Evolutionary conservation across 1,140 invertebrate genomes (phyloP).

Genomic region (Eulimnadia texana): DNA sequence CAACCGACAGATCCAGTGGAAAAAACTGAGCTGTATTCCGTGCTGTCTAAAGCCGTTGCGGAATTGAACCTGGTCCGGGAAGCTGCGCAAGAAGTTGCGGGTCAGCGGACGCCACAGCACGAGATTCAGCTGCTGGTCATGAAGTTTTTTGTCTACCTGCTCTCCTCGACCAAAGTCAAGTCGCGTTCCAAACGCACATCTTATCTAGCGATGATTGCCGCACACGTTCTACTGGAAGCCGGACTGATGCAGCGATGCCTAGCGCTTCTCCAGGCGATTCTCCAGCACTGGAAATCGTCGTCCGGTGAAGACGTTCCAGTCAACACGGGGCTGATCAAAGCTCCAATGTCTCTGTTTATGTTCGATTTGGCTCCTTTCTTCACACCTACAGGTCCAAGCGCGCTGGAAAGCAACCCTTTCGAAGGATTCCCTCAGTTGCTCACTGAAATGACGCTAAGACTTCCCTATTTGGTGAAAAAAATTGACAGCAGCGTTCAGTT

Average conservation of each 20-base stretch:
- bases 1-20: constrained; percentile 70
- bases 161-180: constrained; percentile 55
- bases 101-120: constrained; percentile 42
- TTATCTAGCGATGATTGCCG: constrained; percentile 58
- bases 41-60: constrained; percentile 55
- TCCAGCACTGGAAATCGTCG: constrained; percentile 63
- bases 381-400: constrained; percentile 69
- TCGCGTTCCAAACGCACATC: constrained; percentile 38
- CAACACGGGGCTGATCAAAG: constrained; percentile 51
- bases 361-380: constrained; percentile 95
- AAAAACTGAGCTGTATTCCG: constrained; percentile 51
- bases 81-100: constrained; percentile 32
- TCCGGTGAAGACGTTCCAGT: constrained; percentile 37
- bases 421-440: constrained; percentile 82
- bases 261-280: constrained; percentile 55
- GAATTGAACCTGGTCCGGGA: constrained; percentile 59
- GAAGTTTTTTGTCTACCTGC: constrained; percentile 30
- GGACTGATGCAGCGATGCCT: constrained; percentile 71
- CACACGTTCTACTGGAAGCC: constrained; percentile 56
- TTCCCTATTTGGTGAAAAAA: constrained; percentile 81
- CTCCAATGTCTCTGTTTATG: constrained; percentile 57
- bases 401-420: constrained; percentile 81
- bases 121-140: constrained; percentile 82
- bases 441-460: constrained; percentile 82
- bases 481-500: constrained; percentile 32